These are phyloP conservation scores for Rhamnusium bicolor DNA, from an alignment of 2,888 invertebrate genomes.

Conservation along the genomic window DNA sequence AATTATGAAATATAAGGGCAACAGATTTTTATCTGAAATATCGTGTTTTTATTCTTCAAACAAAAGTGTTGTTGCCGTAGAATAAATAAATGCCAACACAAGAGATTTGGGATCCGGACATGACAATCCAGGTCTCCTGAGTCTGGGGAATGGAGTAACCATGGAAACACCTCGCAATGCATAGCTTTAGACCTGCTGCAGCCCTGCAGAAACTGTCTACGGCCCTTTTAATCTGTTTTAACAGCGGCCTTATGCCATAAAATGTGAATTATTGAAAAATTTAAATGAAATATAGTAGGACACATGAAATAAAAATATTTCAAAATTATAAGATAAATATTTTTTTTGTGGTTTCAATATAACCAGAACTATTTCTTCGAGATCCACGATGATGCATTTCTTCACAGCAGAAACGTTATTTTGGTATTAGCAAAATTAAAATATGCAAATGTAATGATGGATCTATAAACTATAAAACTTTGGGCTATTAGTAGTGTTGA, in stretches of 20 bases:
- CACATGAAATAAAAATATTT: not conserved
- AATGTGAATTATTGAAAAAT: conserved; percentile 28
- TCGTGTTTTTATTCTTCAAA: conserved; percentile 46
- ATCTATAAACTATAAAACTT: too few relatives aligned
- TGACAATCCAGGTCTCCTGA: conserved; percentile 59
- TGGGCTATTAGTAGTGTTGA: too few relatives aligned
- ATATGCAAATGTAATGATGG: too few relatives aligned
- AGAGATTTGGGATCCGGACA: conserved; percentile 55
- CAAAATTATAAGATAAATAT: not conserved
- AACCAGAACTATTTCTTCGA: too few relatives aligned
- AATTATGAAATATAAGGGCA: conserved; percentile 44
- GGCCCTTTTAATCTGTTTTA: conserved; percentile 51
- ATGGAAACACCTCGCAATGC: conserved; percentile 57
- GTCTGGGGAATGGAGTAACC: conserved; percentile 57
- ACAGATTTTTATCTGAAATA: conserved; percentile 44
- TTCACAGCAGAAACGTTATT: too few relatives aligned
- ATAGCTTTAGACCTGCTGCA: conserved; percentile 49
- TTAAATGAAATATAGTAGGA: not conserved
- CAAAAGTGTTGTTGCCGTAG: conserved; percentile 50
- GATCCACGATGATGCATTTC: too few relatives aligned
- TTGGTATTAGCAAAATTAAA: too few relatives aligned
- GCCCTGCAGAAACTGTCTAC: conserved; percentile 44
- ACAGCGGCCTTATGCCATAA: conserved; percentile 36
- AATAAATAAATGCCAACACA: conserved; percentile 52
- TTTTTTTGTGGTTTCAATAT: too few relatives aligned